These are phyloP conservation scores for Chondrosia reniformis DNA, from an alignment of 37 sponge, comb jelly and placozoan species.

Conservation along the genomic window DNA sequence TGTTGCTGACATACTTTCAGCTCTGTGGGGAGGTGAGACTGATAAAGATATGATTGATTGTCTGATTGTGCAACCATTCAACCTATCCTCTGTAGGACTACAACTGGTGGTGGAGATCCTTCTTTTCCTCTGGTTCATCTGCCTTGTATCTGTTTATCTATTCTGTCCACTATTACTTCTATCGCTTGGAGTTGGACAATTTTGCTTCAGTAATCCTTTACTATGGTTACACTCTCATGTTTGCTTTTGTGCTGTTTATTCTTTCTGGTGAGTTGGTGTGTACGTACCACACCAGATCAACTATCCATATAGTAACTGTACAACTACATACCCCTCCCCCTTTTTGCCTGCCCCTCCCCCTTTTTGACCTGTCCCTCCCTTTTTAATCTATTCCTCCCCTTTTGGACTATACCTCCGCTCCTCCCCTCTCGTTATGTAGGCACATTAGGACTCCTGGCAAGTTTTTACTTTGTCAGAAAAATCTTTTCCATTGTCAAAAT, in stretches of 20 bases:
- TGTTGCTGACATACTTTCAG: constrained; percentile 98
- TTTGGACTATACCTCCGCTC: neutral
- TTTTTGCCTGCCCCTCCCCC: neutral
- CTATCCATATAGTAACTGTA: neutral
- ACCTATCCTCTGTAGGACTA: constrained; percentile 69
- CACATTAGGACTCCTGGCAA: constrained; percentile 85
- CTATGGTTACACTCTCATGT: constrained; percentile 95
- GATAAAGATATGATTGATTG: neutral
- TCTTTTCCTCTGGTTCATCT: constrained; percentile 79
- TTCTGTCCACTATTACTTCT: constrained; percentile 83
- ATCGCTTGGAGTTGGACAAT: constrained; percentile 78
- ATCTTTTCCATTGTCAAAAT: constrained; percentile 98
- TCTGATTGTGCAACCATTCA: neutral
- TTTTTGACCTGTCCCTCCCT: neutral
- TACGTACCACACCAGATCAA: neutral
- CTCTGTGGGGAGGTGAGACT: constrained; percentile 81
- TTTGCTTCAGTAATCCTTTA: constrained; percentile 76
- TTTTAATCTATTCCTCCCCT: neutral
- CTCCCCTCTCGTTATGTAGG: constrained; percentile 39
- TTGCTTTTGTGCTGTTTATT: constrained; percentile 83
- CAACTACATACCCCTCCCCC: neutral
- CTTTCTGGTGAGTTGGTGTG: constrained; percentile 68
- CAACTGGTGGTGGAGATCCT: constrained; percentile 99
- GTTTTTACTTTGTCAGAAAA: constrained; percentile 85
- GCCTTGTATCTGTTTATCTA: constrained; percentile 78